A percentile compares a stretch with the other conserved stretches of the same genome.
Conservation (phyloP, 2,113 vertebrate genomes). For the Accipiter virgatus region DNA sequence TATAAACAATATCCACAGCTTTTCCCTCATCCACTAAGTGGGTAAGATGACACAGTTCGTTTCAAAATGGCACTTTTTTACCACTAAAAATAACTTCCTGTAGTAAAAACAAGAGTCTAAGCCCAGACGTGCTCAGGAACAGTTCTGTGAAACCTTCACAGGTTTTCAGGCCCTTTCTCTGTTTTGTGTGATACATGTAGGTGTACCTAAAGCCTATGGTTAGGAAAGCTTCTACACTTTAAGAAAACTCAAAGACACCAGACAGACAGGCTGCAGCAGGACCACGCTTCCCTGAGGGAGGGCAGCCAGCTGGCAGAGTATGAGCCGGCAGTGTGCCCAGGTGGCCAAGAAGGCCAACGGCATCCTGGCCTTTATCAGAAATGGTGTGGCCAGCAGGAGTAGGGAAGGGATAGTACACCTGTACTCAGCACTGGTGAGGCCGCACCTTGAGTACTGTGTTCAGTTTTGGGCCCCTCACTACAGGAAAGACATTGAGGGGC, state of each 20-base stretch:
- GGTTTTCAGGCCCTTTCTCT: neutral
- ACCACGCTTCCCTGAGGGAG: neutral
- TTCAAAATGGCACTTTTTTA: neutral
- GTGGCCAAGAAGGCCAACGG: neutral
- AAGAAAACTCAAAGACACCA: neutral
- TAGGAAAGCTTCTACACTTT: neutral
- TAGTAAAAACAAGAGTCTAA: neutral
- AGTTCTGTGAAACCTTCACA: neutral
- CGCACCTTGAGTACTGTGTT: fast-evolving
- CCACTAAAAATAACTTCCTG: neutral
- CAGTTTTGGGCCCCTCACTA: neutral
- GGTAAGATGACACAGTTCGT: neutral
- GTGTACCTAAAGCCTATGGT: neutral
- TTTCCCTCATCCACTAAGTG: neutral
- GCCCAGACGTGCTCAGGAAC: neutral
- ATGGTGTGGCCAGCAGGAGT: neutral
- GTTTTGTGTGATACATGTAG: neutral
- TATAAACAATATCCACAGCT: neutral
- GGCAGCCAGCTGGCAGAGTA: neutral
- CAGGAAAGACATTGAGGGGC: neutral
- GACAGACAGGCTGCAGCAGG: neutral
- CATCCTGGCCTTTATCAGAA: neutral
- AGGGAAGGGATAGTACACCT: fast-evolving
- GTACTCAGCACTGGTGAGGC: neutral
- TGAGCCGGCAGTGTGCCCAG: neutral